Base-by-base conservation (phyloP, 2,113 vertebrate species). In the Sula dactylatra region DNA sequence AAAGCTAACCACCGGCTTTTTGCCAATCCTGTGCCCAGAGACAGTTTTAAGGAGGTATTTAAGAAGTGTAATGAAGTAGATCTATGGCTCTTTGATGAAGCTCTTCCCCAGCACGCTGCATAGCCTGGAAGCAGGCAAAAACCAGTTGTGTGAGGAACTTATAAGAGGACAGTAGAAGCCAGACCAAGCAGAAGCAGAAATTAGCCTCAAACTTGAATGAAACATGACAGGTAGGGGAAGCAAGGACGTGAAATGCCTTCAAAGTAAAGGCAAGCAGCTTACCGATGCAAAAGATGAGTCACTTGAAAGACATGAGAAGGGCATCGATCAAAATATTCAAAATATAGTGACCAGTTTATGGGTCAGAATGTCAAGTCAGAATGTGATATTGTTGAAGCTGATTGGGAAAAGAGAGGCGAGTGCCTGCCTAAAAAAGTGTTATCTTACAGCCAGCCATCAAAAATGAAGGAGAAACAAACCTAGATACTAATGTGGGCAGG, bases 1-100 rank as follows among this genome's bases (percentile, higher is more conserved):
- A 72, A 59, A 42, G n/a, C 58, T 31, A 69, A 54, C 4, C 12
- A 1, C 31, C 58, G 84, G 58, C 20, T 49, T 84, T 73, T 82
- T 78, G 84, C 69, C 81, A 89, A 12, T 11, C 47, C 65, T 17
- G 15, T 59, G 87, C 73, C 78, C 94, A 90, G 65, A 67, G 52
- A 81, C 56, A 64, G 22, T 38, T 82, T 70, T 64, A 45, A 86
- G 21, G 22, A 93, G 42, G 34, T 44, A 61, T 86, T 91, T 86
- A 70, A 74, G 29, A 69, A 56, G 80, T 19, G 71, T 10, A 86
- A 83, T 31, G 62, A 87, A 64, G 84, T 7, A 74, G 52, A 91
- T 93, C 83, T 74, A 74, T 34, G 38, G 85, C 26, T 90, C 36
- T 74, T 93, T 96, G 87, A 90, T 82, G 92, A 84, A 93, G 84